Percentiles rank a stretch among this genome's conserved stretches.
Conservation (phyloP, 1,140 invertebrate species). For the Pygmarrhopalites habei region DNA sequence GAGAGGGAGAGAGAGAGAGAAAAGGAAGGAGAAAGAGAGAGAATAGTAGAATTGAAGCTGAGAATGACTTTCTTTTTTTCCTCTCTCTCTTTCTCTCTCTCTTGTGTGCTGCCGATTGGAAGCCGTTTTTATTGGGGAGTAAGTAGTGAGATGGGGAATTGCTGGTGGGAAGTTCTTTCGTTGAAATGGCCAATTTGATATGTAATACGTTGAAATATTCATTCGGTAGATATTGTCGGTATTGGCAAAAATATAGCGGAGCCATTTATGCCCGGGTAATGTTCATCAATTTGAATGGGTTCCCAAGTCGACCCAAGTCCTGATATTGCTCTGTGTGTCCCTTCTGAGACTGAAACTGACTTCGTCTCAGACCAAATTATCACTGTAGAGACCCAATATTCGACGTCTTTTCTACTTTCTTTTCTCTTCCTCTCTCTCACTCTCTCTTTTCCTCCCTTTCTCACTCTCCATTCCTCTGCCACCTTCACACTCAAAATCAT, state of each 20-base stretch:
- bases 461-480: too few relatives aligned
- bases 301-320: constrained; percentile 16
- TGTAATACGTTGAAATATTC: constrained; percentile 33
- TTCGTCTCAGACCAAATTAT: constrained; percentile 33
- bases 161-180: constrained; percentile 23
- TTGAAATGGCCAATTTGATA: constrained; percentile 36
- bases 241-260: constrained; percentile 27
- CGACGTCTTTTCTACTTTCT: constrained; percentile 5
- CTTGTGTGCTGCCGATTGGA: constrained; percentile 6
- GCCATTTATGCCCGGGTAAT: constrained; percentile 31
- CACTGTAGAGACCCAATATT: constrained; percentile 20
- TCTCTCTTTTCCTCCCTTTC: background rate
- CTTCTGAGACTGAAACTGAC: too few relatives aligned
- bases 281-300: constrained; percentile 35
- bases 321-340: constrained; percentile 31
- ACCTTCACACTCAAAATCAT: constrained; percentile 3
- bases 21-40: background rate
- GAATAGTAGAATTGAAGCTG: background rate
- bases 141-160: constrained; percentile 17
- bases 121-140: constrained; percentile 15
- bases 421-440: constrained; percentile 6
- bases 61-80: constrained; percentile 6
- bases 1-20: too few relatives aligned
- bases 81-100: background rate
- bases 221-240: constrained; percentile 20